Percentiles rank a stretch among this genome's conserved stretches.
phyloP scores from a whole-genome alignment of 1,140 invertebrate genomes.

The Adelges cooleyi region DNA sequence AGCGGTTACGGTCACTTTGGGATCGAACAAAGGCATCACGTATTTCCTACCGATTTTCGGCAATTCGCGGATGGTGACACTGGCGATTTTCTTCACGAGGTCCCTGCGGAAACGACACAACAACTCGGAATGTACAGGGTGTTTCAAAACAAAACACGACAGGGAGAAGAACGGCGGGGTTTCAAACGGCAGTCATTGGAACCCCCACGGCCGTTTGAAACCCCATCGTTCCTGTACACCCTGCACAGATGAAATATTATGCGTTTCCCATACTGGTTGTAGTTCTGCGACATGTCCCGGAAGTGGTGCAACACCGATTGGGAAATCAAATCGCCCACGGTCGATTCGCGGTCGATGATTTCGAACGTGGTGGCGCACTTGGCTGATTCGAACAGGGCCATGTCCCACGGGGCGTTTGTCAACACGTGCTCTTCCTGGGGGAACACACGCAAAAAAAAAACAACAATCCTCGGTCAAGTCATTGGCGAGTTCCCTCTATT shows the following conservation, averaged over 20 bases:
- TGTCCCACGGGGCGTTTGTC: slow-evolving; percentile 51
- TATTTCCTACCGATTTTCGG: slow-evolving; percentile 55
- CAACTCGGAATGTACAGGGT: background rate
- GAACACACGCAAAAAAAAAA: no score
- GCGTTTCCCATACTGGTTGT: no score
- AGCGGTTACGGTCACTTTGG: slow-evolving; percentile 46
- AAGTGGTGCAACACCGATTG: slow-evolving; percentile 62
- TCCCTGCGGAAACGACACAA: slow-evolving; percentile 44
- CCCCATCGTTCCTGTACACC: background rate
- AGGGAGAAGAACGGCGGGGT: no score
- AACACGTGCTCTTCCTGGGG: slow-evolving; percentile 54
- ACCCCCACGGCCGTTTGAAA: background rate
- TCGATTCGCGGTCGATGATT: slow-evolving; percentile 67
- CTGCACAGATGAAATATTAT: slow-evolving; percentile 32
- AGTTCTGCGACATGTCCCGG: slow-evolving; percentile 51
- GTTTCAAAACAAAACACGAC: background rate
- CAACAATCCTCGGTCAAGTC: no score
- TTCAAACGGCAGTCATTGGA: no score
- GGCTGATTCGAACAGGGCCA: slow-evolving; percentile 64
- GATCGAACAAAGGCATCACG: slow-evolving; percentile 52
- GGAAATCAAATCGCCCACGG: slow-evolving; percentile 54
- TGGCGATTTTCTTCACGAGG: slow-evolving; percentile 52
- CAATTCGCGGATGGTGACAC: slow-evolving; percentile 53
- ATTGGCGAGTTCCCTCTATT: no score
- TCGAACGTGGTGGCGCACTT: slow-evolving; percentile 75